These are phyloP conservation scores for Xestoiulus laeticollis DNA, from an alignment of 2,888 invertebrate species.

Conservation along the genomic window DNA sequence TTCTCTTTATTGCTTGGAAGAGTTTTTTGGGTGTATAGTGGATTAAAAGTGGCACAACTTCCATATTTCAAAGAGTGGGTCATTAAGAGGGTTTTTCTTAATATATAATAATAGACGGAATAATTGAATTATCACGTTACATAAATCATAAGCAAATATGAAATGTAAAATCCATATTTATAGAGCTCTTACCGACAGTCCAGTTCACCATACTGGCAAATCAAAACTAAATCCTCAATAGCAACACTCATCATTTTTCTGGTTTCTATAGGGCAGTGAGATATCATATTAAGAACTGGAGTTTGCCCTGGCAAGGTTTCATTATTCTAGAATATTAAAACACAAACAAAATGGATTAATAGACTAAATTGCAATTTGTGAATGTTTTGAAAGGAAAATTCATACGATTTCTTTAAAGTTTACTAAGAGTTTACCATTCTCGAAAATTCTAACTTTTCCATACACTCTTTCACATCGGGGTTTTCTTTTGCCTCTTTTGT, in stretches of 20 bases:
- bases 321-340: not conserved
- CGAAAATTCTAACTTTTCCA: not conserved
- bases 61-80: constrained; percentile 1
- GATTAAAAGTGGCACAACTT: constrained; percentile 13
- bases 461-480: not conserved
- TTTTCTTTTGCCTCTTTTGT: not conserved
- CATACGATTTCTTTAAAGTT: no score
- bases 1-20: not conserved
- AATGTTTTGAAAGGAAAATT: no score
- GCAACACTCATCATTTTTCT: not conserved
- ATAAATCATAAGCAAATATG: no score
- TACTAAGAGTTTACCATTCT: no score
- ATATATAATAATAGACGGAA: not conserved
- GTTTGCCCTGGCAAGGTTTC: not conserved
- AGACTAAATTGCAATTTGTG: no score
- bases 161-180: not conserved
- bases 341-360: no score
- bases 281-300: not conserved
- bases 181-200: not conserved
- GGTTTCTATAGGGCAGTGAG: not conserved
- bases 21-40: not conserved
- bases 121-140: no score
- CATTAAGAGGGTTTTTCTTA: not conserved
- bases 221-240: constrained; percentile 7
- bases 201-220: not conserved